Evolutionary conservation across 2,113 vertebrate genomes (phyloP).

Genomic region (Phoxinus phoxinus): DNA sequence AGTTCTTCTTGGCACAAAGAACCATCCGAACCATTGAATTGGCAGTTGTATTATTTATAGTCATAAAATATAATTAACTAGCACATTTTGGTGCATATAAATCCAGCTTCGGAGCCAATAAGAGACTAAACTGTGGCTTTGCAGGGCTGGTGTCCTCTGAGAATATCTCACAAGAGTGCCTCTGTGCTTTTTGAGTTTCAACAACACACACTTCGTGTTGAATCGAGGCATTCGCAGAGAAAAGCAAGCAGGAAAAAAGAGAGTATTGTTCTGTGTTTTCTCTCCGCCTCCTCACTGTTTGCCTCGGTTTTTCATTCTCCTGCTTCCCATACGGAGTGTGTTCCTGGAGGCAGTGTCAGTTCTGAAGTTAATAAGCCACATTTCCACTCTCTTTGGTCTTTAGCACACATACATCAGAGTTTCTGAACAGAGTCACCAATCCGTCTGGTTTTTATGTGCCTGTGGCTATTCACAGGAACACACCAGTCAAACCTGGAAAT

Average conservation of each 20-base stretch:
- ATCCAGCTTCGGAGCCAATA: conserved; percentile 19
- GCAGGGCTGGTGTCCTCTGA: conserved; percentile 31
- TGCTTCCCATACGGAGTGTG: conserved; percentile 13
- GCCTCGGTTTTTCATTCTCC: conserved; percentile 6
- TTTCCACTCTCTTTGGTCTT: conserved; percentile 61
- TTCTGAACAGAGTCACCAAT: conserved; percentile 58
- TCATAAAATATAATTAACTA: conserved; percentile 44
- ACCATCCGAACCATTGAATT: neutral
- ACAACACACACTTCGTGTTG: conserved; percentile 35
- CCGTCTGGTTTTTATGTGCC: conserved; percentile 64
- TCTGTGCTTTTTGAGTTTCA: conserved; percentile 41
- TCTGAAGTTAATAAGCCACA: conserved; percentile 42
- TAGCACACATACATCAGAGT: conserved; percentile 68
- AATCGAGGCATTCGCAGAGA: conserved; percentile 42
- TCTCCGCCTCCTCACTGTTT: neutral
- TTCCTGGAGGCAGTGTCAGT: conserved; percentile 49
- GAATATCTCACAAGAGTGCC: conserved; percentile 13
- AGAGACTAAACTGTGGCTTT: neutral
- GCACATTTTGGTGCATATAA: conserved; percentile 31
- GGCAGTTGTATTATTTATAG: neutral
- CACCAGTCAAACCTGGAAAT: conserved; percentile 43
- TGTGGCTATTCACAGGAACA: conserved; percentile 51
- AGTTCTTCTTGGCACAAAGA: conserved; percentile 52
- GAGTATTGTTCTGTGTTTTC: conserved; percentile 30
- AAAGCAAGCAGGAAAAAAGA: conserved; percentile 12